Conservation (phyloP, 2,888 invertebrate species). For the Polydrusus pterygomalis region DNA sequence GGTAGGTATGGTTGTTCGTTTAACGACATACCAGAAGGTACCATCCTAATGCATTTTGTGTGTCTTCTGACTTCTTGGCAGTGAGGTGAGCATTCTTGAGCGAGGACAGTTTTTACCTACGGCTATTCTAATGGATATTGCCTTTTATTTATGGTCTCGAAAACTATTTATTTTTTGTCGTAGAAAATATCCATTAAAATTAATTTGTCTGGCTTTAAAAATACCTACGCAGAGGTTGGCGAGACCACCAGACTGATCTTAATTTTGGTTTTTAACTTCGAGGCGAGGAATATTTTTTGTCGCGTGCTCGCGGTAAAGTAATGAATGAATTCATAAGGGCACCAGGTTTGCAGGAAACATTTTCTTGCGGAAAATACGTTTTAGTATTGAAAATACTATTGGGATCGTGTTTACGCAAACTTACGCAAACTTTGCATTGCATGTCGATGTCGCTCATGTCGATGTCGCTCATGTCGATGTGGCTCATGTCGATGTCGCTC, state of each 20-base stretch:
- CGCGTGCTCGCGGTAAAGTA: not conserved
- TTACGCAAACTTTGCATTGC: no score
- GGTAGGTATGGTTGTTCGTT: constrained; percentile 13
- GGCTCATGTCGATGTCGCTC: no score
- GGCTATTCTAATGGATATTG: constrained; percentile 18
- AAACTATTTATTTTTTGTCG: constrained; percentile 27
- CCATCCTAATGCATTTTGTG: constrained; percentile 67
- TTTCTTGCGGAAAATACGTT: no score
- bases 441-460: no score
- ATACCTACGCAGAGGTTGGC: not conserved
- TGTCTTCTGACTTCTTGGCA: constrained; percentile 58
- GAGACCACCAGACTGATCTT: constrained; percentile 1
- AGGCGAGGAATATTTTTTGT: not conserved
- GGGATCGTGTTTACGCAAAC: no score
- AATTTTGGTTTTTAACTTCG: not conserved
- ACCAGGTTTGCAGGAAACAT: no score
- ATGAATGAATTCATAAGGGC: not conserved
- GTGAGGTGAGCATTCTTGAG: constrained; percentile 28
- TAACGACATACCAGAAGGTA: constrained; percentile 53
- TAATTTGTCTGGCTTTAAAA: constrained; percentile 28
- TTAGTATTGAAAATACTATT: no score
- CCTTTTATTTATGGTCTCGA: constrained; percentile 25
- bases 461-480: no score
- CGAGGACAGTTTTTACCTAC: constrained; percentile 35
- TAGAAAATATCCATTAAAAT: constrained; percentile 28